phyloP scores from a whole-genome alignment of 2,888 invertebrate species.

The Pyrrhosoma nymphula region DNA sequence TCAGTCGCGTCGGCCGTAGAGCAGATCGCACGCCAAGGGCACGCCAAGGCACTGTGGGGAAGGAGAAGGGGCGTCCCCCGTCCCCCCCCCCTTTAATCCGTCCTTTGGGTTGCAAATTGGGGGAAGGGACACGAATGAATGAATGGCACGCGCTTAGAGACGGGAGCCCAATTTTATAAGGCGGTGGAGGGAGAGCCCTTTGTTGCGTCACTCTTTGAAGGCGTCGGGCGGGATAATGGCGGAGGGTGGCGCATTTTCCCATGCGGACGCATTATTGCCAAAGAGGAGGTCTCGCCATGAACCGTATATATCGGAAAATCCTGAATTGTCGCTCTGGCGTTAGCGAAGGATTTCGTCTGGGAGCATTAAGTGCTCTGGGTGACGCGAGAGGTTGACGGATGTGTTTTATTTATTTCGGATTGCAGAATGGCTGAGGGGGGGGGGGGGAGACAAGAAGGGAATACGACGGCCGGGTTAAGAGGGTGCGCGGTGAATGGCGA shows the following conservation, averaged over 20 bases:
- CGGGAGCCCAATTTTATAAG: neutral
- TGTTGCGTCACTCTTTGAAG: neutral
- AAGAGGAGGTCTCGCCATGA: neutral
- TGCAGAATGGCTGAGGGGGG: neutral
- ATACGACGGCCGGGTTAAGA: no score
- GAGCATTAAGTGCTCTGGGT: neutral
- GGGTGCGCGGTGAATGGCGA: neutral
- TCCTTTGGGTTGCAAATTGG: constrained; percentile 1
- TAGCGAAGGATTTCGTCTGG: neutral
- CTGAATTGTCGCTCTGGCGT: neutral
- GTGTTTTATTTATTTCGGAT: neutral
- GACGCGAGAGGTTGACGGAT: neutral
- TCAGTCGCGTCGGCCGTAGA: neutral
- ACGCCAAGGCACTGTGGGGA: no score
- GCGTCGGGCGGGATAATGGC: neutral
- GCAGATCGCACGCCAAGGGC: neutral
- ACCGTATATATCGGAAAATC: neutral
- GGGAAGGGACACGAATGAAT: neutral
- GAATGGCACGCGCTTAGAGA: neutral
- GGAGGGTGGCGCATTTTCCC: neutral
- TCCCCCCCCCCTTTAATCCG: neutral
- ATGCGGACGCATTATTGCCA: neutral
- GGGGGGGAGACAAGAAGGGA: neutral
- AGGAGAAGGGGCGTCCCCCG: neutral
- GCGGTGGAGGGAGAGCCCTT: neutral